Base-by-base conservation (phyloP, 2,888 invertebrate genomes). In the Morpho helenor region DNA sequence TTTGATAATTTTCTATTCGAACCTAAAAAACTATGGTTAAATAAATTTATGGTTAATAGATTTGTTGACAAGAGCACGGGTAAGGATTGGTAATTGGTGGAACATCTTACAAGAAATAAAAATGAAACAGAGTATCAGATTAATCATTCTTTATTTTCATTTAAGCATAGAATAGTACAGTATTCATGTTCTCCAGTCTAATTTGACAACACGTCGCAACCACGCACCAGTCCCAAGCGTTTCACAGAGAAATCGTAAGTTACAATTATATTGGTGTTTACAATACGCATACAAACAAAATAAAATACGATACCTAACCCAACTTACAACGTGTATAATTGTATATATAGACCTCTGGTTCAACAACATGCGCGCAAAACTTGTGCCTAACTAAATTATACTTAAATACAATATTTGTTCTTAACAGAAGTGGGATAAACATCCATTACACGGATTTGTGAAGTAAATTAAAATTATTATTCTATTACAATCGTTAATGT, bases 111-210 rank as follows among this genome's bases (percentile, higher is more conserved):
- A 16, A 16, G n/a, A 39, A 1, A 8, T 22, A 2, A 10, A 10
- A 41, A n/a, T 8, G 3, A 57, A 49, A 42, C 44, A 58, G 71
- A 72, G 60, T 60, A 42, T 81, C 73, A 68, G 86, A 84, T 87
- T 88, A 86, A 85, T 87, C 79, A 80, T 79, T 85, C 80, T 89
- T 90, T 88, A 88, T 89, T 89, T 87, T 85, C 84, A 86, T 79
- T 85, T 88, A 89, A 90, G 89, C 89, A 90, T 87, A 90, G 86
- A 89, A 84, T 87, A 89, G 84, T 88, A 89, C 86, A 88, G 79
- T 87, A 83, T 79, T 77, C 84, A 82, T 80, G 76, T 80, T 80
- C 77, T 77, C 86, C 85, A 86, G 86, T 84, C 82, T 77, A 81
- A 76, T 76, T 76, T 70, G 83, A 84, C 84, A 79, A 68, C 67